Evolutionary conservation across 1,140 invertebrate genomes (phyloP).

Genomic region (Microplitis mediator): DNA sequence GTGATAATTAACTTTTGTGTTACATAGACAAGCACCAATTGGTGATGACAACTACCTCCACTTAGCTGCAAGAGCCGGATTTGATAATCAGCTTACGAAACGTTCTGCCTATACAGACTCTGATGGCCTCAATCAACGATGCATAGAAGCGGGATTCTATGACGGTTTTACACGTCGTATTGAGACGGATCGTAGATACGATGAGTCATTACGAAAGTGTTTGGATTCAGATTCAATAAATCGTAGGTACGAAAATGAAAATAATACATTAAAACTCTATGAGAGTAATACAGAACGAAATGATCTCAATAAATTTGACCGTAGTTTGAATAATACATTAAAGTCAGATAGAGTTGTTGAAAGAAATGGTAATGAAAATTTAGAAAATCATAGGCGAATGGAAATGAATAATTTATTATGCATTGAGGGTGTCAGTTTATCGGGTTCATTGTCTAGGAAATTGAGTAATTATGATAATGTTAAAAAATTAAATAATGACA

Average conservation of each 20-base stretch:
- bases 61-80: constrained; percentile 63
- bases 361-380: constrained; percentile 49
- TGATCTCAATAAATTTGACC: constrained; percentile 55
- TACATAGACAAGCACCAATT: constrained; percentile 79
- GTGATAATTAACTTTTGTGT: constrained; percentile 37
- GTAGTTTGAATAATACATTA: constrained; percentile 51
- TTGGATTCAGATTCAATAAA: constrained; percentile 49
- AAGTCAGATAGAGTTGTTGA: constrained; percentile 49
- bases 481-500: constrained; percentile 43
- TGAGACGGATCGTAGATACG: constrained; percentile 43
- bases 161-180: constrained; percentile 43
- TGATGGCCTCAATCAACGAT: constrained; percentile 46
- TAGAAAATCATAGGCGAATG: constrained; percentile 46
- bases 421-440: constrained; percentile 44
- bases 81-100: constrained; percentile 55
- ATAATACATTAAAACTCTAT: constrained; percentile 46
- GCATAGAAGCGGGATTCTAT: constrained; percentile 41
- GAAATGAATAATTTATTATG: constrained; percentile 35
- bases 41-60: constrained; percentile 86
- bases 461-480: constrained; percentile 52
- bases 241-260: constrained; percentile 53
- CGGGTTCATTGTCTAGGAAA: constrained; percentile 47
- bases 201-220: constrained; percentile 48
- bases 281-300: constrained; percentile 51
- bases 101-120: constrained; percentile 40